Percentiles rank a stretch among this genome's conserved stretches.
Conservation (phyloP, 1,140 invertebrate species). For the Melipona quadrifasciata region DNA sequence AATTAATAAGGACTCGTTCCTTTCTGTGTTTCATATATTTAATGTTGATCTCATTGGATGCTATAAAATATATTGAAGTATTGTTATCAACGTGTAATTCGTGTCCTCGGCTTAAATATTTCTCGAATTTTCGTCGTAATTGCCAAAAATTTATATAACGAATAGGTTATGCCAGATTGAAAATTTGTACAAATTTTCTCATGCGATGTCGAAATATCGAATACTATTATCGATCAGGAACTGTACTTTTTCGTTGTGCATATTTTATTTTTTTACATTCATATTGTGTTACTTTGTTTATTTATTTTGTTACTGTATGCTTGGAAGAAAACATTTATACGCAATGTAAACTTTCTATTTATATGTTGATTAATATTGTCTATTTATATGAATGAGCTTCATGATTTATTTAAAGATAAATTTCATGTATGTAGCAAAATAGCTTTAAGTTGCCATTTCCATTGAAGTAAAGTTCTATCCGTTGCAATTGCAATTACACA, state of each 20-base stretch:
- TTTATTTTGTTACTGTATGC: too few relatives aligned
- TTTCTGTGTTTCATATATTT: background rate
- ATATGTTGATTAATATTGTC: background rate
- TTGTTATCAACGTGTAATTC: slow-evolving; percentile 27
- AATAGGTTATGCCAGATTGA: slow-evolving; percentile 37
- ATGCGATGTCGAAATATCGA: slow-evolving; percentile 31
- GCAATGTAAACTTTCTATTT: background rate
- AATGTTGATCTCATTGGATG: background rate
- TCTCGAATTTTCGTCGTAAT: slow-evolving; percentile 39
- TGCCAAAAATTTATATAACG: slow-evolving; percentile 54
- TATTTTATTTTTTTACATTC: background rate
- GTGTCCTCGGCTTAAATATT: background rate
- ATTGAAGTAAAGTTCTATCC: background rate
- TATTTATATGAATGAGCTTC: background rate
- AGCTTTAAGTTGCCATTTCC: background rate
- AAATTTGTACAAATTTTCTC: slow-evolving; percentile 10
- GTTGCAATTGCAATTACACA: background rate
- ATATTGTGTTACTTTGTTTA: background rate
- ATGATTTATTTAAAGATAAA: background rate
- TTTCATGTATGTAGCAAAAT: background rate
- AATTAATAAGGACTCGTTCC: background rate
- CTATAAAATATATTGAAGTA: slow-evolving; percentile 1
- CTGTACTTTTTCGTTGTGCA: background rate
- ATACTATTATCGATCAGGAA: slow-evolving; percentile 30
- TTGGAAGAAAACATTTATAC: background rate